Conservation (phyloP, 2,888 invertebrate genomes). For the Synanthedon vespiformis region DNA sequence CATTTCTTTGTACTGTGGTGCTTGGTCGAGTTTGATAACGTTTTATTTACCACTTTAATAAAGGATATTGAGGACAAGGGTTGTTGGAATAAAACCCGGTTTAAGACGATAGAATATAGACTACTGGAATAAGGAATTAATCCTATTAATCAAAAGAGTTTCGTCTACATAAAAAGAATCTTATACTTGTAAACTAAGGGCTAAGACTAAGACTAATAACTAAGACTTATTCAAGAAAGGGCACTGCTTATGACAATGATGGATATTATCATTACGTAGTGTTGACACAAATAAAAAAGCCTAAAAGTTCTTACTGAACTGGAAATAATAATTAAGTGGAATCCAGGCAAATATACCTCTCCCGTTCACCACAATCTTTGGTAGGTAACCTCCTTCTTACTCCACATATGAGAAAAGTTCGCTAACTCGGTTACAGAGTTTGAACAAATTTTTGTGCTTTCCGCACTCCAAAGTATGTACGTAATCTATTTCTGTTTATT, state of each 20-base stretch:
- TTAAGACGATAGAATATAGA: neutral
- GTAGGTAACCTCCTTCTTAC: constrained; percentile 1
- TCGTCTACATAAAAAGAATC: neutral
- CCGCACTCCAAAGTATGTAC: too few species aligned
- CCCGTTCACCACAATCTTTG: too few species aligned
- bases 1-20: neutral
- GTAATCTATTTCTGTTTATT: too few species aligned
- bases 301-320: too few species aligned
- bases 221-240: too few species aligned
- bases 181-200: too few species aligned
- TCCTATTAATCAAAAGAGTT: neutral
- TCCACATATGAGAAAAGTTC: constrained; percentile 6
- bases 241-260: too few species aligned
- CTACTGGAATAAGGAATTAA: neutral
- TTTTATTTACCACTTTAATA: constrained; percentile 41
- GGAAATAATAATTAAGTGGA: too few species aligned
- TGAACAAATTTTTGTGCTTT: constrained; percentile 3
- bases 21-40: constrained; percentile 32
- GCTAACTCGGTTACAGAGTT: constrained; percentile 7
- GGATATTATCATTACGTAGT: too few species aligned
- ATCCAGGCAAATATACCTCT: too few species aligned
- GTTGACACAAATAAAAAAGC: too few species aligned
- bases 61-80: constrained; percentile 25
- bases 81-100: neutral
- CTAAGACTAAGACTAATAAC: too few species aligned